phyloP scores from a whole-genome alignment of 2,888 invertebrate genomes.

The Apamea sordens region DNA sequence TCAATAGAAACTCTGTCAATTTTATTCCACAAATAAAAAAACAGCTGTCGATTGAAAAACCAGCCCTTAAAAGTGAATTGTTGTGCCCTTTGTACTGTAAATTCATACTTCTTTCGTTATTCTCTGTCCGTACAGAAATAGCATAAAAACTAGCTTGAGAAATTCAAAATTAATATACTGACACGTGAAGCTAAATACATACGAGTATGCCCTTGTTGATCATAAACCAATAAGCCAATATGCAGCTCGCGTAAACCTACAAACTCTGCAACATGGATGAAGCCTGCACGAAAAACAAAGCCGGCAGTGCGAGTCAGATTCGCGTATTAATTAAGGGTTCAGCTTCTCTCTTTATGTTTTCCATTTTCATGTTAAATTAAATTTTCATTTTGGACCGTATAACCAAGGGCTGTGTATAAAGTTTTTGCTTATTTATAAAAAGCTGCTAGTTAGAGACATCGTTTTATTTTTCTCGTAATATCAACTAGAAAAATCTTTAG shows the following conservation, averaged over 20 bases:
- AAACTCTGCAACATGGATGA: not conserved
- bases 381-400: not conserved
- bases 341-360: not conserved
- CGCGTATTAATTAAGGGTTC: not conserved
- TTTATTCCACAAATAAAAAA: too few species aligned
- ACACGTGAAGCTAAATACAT: not conserved
- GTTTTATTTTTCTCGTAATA: not conserved
- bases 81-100: too few species aligned
- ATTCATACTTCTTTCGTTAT: not conserved
- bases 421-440: not conserved
- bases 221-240: not conserved
- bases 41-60: too few species aligned
- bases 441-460: not conserved
- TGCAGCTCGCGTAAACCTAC: not conserved
- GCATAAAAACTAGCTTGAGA: not conserved
- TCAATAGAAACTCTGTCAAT: too few species aligned
- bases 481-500: not conserved
- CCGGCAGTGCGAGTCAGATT: not conserved
- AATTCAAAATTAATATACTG: not conserved
- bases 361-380: not conserved
- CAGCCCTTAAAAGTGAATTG: too few species aligned
- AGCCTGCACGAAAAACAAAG: not conserved
- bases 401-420: not conserved
- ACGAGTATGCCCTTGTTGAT: not conserved
- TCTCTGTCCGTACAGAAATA: not conserved